Evolutionary conservation across 2,797 vertebrate genomes (phyloP).

Genomic region (Adelosebastes latens): DNA sequence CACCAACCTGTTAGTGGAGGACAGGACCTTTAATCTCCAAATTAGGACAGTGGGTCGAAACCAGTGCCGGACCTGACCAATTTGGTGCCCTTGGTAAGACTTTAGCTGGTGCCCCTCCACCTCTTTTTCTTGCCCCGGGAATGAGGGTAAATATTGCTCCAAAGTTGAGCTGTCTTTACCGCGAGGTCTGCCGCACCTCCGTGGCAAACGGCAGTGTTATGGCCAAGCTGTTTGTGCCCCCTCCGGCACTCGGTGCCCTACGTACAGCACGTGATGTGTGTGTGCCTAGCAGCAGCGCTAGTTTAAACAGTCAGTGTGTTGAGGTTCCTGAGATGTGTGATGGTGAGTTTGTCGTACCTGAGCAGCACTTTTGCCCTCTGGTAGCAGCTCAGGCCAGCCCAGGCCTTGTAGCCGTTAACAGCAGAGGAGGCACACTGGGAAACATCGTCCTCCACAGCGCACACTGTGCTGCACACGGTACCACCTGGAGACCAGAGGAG

Average conservation of each 20-base stretch:
- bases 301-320: too few species aligned
- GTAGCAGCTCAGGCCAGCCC: constrained; percentile 73
- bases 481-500: constrained; percentile 51
- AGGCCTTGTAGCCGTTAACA: constrained; percentile 55
- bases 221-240: too few species aligned
- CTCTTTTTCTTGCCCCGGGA: too few species aligned
- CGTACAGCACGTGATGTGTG: too few species aligned
- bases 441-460: constrained; percentile 73
- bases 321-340: neutral
- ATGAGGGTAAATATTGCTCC: too few species aligned
- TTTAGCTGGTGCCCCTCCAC: too few species aligned
- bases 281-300: too few species aligned
- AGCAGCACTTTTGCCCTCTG: constrained; percentile 78
- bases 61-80: too few species aligned
- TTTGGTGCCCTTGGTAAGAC: rapidly evolving
- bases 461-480: constrained; percentile 66
- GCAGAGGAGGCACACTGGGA: constrained; percentile 66
- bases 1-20: constrained; percentile 57
- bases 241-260: too few species aligned
- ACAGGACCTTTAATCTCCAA: neutral
- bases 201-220: too few species aligned
- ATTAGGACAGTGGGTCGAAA: too few species aligned
- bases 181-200: rapidly evolving
- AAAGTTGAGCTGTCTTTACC: too few species aligned
- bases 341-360: constrained; percentile 53